phyloP scores from a whole-genome alignment of 2,113 vertebrate genomes.

The Pogona vitticeps region DNA sequence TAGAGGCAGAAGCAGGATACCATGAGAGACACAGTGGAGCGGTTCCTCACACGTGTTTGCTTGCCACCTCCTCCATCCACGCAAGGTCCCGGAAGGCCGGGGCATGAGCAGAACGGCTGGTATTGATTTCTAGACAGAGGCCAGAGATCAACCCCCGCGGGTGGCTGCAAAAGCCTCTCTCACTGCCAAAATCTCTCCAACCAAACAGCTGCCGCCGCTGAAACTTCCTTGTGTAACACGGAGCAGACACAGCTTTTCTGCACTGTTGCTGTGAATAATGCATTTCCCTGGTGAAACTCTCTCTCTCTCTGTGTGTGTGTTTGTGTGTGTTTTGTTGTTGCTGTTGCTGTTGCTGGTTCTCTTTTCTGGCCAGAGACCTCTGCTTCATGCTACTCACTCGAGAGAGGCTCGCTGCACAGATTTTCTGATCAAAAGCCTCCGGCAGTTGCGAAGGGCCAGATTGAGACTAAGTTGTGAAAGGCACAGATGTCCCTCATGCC shows the following conservation, averaged over 20 bases:
- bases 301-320: rapidly evolving
- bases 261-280: neutral
- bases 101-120: too few species aligned
- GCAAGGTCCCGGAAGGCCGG: too few species aligned
- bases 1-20: too few species aligned
- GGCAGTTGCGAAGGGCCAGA: neutral
- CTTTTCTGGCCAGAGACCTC: neutral
- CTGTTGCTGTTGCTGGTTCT: neutral
- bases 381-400: neutral
- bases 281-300: rapidly evolving
- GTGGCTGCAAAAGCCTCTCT: too few species aligned
- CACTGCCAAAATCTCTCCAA: neutral
- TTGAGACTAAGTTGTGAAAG: neutral
- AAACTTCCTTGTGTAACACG: rapidly evolving
- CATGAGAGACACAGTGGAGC: too few species aligned
- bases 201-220: neutral
- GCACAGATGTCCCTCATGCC: neutral
- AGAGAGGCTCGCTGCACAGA: rapidly evolving
- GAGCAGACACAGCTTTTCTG: too few species aligned
- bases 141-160: too few species aligned
- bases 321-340: rapidly evolving
- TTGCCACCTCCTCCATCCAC: too few species aligned
- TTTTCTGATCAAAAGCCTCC: neutral
- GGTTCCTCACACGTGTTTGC: too few species aligned
- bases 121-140: too few species aligned